phyloP scores from a whole-genome alignment of 2,888 invertebrate species.

The Drosophila villosipedis region DNA sequence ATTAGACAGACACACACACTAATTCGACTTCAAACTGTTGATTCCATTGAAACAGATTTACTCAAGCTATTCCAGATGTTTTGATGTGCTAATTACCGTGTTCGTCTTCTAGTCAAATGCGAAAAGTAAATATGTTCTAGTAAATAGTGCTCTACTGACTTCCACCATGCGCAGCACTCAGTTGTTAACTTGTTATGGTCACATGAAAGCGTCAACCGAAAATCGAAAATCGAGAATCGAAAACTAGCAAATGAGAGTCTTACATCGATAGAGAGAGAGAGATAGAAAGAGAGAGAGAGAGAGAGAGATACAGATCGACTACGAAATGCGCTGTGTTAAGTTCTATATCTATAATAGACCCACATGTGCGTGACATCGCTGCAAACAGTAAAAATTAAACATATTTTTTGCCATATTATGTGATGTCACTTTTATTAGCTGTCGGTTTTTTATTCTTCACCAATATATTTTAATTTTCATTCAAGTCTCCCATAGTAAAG shows the following conservation, averaged over 20 bases:
- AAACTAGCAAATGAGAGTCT: slow-evolving; percentile 23
- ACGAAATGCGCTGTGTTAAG: background rate
- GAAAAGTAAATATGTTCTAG: slow-evolving; percentile 20
- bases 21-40: slow-evolving; percentile 30
- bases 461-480: background rate
- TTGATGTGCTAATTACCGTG: slow-evolving; percentile 39
- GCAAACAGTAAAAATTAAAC: no score
- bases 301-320: background rate
- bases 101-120: slow-evolving; percentile 5
- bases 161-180: slow-evolving; percentile 18
- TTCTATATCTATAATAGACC: background rate
- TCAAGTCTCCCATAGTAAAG: background rate
- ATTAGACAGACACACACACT: slow-evolving; percentile 34
- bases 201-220: slow-evolving; percentile 27
- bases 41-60: slow-evolving; percentile 41
- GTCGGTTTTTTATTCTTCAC: slow-evolving; percentile 1
- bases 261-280: background rate
- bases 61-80: slow-evolving; percentile 35
- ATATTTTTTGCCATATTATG: slow-evolving; percentile 4
- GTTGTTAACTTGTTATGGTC: slow-evolving; percentile 30
- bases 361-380: background rate
- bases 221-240: slow-evolving; percentile 34
- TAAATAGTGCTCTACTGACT: slow-evolving; percentile 16
- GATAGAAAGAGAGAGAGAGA: no score
- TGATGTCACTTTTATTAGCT: slow-evolving; percentile 7